phyloP scores from a whole-genome alignment of 2,888 invertebrate species.

The Blera fallax region DNA sequence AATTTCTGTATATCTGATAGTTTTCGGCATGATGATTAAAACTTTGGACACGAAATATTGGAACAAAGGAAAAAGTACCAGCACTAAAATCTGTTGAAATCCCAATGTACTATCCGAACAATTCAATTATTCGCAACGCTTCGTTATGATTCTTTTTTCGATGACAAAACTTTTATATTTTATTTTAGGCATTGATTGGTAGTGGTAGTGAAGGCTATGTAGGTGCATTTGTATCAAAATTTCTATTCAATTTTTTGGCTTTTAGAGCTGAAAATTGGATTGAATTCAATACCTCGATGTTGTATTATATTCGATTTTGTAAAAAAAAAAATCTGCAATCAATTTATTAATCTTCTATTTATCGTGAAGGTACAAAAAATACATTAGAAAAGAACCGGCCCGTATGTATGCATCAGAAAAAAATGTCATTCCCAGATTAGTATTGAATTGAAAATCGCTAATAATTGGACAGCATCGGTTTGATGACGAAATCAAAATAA shows the following conservation, averaged over 20 bases:
- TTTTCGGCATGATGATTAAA: neutral
- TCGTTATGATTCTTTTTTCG: neutral
- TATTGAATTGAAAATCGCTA: neutral
- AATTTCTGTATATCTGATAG: no score
- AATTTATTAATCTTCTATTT: neutral
- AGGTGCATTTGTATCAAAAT: neutral
- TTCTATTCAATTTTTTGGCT: neutral
- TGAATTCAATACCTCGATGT: neutral
- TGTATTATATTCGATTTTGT: neutral
- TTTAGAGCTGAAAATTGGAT: neutral
- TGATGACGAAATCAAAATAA: constrained; percentile 7
- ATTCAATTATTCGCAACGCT: constrained; percentile 6
- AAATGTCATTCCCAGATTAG: constrained; percentile 3
- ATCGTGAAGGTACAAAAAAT: neutral
- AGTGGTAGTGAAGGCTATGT: neutral
- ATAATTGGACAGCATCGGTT: constrained; percentile 18
- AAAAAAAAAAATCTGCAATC: neutral
- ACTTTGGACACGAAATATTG: neutral
- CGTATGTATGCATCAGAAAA: neutral
- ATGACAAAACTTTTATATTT: neutral
- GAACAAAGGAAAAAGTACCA: neutral
- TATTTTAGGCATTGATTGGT: neutral
- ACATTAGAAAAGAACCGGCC: neutral
- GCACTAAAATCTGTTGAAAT: neutral
- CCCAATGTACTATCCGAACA: neutral